A percentile compares a stretch with the other conserved stretches of the same genome.
Evolutionary conservation across 1,140 invertebrate species (phyloP).

Genomic region (Dufourea novaeangliae): DNA sequence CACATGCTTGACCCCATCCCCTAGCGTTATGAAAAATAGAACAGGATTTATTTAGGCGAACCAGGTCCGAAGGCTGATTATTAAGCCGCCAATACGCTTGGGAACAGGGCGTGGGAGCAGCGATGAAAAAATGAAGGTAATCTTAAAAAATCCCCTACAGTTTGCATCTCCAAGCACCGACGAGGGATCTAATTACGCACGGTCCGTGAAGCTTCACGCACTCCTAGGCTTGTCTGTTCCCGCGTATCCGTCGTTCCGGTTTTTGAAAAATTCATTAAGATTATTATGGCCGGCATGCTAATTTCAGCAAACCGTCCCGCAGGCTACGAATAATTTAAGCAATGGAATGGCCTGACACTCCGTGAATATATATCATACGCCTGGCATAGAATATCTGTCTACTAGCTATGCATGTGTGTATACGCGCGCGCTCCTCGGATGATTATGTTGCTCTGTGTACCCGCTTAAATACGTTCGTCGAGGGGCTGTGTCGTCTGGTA

Average conservation of each 20-base stretch:
- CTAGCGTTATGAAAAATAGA: not conserved
- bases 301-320: constrained; percentile 66
- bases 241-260: too few species aligned
- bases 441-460: constrained; percentile 24
- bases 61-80: not conserved
- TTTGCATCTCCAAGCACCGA: constrained; percentile 31
- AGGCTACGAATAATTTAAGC: constrained; percentile 67
- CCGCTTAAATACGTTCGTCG: constrained; percentile 9
- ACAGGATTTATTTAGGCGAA: not conserved
- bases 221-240: constrained; percentile 23
- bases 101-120: not conserved
- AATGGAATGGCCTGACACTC: constrained; percentile 62
- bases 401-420: constrained; percentile 1
- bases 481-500: not conserved
- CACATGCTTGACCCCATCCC: not conserved
- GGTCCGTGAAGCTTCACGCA: constrained; percentile 1
- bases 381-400: constrained; percentile 27
- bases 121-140: constrained; percentile 24
- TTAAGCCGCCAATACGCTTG: constrained; percentile 14
- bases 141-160: constrained; percentile 38
- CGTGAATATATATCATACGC: constrained; percentile 59
- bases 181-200: constrained; percentile 51
- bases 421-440: not conserved
- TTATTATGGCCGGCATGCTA: constrained; percentile 66
- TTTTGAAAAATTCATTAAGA: constrained; percentile 69